These are phyloP conservation scores for Danaus plexippus DNA, from an alignment of 1,140 invertebrate genomes.

Conservation along the genomic window DNA sequence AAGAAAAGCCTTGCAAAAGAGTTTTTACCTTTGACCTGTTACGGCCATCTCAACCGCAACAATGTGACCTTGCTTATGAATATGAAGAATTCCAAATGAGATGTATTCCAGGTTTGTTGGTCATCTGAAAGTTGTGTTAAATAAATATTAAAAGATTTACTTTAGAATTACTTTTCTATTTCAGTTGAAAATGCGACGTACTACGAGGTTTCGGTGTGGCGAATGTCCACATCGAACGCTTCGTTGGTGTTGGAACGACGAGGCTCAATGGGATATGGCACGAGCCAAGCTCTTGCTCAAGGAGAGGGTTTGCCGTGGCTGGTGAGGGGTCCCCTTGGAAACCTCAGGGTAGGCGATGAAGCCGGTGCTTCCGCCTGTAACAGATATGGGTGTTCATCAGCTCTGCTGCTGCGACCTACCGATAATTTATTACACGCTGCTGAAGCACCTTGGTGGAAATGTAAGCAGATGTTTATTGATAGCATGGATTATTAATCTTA, in stretches of 20 bases:
- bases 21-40: slow-evolving; percentile 45
- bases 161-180: slow-evolving; percentile 15
- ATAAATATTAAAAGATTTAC: not conserved
- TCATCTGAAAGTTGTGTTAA: not conserved
- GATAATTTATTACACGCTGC: slow-evolving; percentile 49
- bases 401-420: slow-evolving; percentile 46
- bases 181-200: slow-evolving; percentile 62
- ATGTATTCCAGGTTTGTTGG: slow-evolving; percentile 50
- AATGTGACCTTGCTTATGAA: slow-evolving; percentile 58
- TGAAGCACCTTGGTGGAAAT: slow-evolving; percentile 54
- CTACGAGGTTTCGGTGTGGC: slow-evolving; percentile 62
- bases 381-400: slow-evolving; percentile 51
- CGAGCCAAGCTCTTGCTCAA: slow-evolving; percentile 40
- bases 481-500: too few relatives aligned
- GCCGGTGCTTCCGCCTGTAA: slow-evolving; percentile 57
- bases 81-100: slow-evolving; percentile 57
- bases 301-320: slow-evolving; percentile 38
- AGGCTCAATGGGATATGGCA: slow-evolving; percentile 49
- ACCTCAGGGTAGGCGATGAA: slow-evolving; percentile 43
- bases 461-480: slow-evolving; percentile 29
- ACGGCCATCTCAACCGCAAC: slow-evolving; percentile 48
- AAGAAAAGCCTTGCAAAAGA: slow-evolving; percentile 47
- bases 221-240: slow-evolving; percentile 51
- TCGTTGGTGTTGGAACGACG: slow-evolving; percentile 46
- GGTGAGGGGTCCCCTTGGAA: slow-evolving; percentile 41